Percentiles rank a stretch among this genome's conserved stretches.
Conservation (phyloP, 2,113 vertebrate species). For the Amphiprion ocellaris region DNA sequence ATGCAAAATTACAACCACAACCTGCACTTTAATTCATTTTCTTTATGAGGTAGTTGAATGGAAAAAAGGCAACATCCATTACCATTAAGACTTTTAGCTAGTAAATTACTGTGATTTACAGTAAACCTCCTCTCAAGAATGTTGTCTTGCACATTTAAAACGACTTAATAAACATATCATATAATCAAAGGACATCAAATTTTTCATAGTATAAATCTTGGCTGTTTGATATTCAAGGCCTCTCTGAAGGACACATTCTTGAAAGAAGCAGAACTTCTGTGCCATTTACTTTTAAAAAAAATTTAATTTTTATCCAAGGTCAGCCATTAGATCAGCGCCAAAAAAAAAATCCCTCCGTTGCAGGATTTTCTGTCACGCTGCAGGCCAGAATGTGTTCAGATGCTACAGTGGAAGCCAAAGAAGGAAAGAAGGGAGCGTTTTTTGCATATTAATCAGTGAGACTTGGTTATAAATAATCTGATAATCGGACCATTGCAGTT, state of each 20-base stretch:
- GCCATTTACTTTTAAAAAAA: background rate
- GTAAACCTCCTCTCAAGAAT: no score
- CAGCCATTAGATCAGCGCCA: background rate
- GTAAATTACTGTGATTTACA: no score
- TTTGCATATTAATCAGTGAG: background rate
- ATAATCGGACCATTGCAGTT: background rate
- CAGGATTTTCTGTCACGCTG: background rate
- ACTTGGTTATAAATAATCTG: background rate
- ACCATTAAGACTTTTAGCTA: no score
- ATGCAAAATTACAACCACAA: background rate
- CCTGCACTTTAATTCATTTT: no score
- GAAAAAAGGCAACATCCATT: no score
- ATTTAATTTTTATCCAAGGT: background rate
- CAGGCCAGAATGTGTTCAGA: background rate
- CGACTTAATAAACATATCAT: background rate
- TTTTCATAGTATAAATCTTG: background rate
- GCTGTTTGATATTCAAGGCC: constrained; percentile 18
- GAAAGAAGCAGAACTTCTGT: background rate
- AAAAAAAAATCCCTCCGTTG: background rate
- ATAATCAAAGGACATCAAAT: background rate
- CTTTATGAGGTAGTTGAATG: no score
- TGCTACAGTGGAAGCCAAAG: background rate
- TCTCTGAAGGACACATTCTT: constrained; percentile 5
- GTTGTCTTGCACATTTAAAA: background rate
- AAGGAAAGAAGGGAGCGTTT: background rate